Percentiles rank a stretch among this genome's conserved stretches.
Evolutionary conservation across 2,888 invertebrate species (phyloP).

Genomic region (Lasioglossum pauxillum): DNA sequence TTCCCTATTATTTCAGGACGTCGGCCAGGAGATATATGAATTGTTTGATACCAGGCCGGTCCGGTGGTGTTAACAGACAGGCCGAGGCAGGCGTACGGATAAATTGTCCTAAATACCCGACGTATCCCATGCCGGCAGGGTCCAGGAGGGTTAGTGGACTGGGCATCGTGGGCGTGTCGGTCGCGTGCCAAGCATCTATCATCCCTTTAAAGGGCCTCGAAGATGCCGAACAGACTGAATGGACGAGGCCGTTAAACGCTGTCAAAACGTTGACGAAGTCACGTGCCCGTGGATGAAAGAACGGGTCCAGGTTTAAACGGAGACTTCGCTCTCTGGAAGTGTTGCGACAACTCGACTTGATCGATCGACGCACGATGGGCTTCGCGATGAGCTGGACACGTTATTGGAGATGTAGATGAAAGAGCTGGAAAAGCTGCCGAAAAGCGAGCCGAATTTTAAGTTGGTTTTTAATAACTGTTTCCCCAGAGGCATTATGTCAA

Average conservation of each 20-base stretch:
- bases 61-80: conserved; percentile 44
- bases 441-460: neutral
- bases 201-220: conserved; percentile 79
- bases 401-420: neutral
- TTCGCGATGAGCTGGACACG: neutral
- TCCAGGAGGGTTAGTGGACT: conserved; percentile 39
- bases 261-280: conserved; percentile 76
- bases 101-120: conserved; percentile 72
- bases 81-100: conserved; percentile 55
- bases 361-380: conserved; percentile 59
- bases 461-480: neutral
- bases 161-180: conserved; percentile 76
- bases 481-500: neutral
- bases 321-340: conserved; percentile 21
- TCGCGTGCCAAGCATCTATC: conserved; percentile 84
- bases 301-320: conserved; percentile 28
- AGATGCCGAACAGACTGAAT: conserved; percentile 62
- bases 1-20: conserved; percentile 84
- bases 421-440: neutral
- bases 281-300: conserved; percentile 72
- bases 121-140: conserved; percentile 40
- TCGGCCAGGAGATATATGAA: conserved; percentile 83
- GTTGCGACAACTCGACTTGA: conserved; percentile 59
- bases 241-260: conserved; percentile 71
- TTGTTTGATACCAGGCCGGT: conserved; percentile 79